These are phyloP conservation scores for Channa maculata DNA, from an alignment of 2,113 vertebrate genomes.

Conservation along the genomic window DNA sequence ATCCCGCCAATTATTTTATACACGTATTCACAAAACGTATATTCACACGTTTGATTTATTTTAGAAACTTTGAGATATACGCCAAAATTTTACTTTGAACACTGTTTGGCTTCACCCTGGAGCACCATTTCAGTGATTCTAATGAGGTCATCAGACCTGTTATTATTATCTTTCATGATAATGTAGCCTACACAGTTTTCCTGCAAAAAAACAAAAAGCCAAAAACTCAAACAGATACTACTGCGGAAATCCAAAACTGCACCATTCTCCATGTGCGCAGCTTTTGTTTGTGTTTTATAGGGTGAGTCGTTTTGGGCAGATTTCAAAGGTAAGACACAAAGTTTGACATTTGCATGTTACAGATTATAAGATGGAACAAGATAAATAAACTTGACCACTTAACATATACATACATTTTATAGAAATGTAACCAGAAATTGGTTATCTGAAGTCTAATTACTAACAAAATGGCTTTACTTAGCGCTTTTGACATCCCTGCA, in stretches of 20 bases:
- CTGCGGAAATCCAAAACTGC: too few species aligned
- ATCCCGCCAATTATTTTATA: too few species aligned
- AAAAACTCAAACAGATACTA: too few species aligned
- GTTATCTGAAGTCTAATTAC: background rate
- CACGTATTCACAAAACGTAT: too few species aligned
- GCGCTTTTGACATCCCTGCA: conserved; percentile 10
- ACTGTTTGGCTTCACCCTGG: background rate
- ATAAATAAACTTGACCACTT: accelerated
- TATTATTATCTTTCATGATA: too few species aligned
- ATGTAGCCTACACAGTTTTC: too few species aligned
- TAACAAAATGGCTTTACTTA: background rate
- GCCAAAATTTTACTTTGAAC: background rate
- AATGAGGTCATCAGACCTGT: too few species aligned
- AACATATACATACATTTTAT: accelerated
- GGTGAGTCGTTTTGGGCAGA: background rate
- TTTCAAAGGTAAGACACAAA: background rate
- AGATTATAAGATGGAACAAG: background rate
- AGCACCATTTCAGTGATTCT: too few species aligned
- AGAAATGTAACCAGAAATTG: accelerated
- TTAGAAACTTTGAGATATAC: background rate
- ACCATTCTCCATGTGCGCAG: conserved; percentile 16
- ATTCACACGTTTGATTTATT: too few species aligned
- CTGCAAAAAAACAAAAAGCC: too few species aligned
- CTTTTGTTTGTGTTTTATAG: conserved; percentile 39
- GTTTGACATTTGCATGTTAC: background rate